These are phyloP conservation scores for Drosophila kuntzei DNA, from an alignment of 2,888 invertebrate genomes.

Conservation along the genomic window DNA sequence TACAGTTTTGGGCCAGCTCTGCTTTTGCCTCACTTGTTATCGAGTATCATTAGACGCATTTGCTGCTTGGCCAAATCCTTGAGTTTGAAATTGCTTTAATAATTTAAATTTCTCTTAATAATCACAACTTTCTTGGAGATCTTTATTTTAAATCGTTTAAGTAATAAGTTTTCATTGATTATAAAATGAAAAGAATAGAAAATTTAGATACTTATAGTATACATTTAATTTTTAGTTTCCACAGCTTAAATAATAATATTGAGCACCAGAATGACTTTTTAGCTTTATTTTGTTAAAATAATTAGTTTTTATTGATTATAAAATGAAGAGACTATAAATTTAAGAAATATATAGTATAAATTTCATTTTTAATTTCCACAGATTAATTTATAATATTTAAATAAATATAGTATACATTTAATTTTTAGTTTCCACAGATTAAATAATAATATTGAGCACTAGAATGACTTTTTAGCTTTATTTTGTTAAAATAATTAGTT, in stretches of 20 bases:
- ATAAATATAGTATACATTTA: no score
- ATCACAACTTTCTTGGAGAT: neutral
- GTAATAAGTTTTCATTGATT: neutral
- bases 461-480: no score
- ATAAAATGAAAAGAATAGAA: neutral
- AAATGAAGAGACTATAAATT: neutral
- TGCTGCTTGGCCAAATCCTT: slow-evolving; percentile 12
- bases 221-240: no score
- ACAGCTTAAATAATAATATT: no score
- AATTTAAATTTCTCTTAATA: slow-evolving; percentile 4
- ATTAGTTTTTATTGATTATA: neutral
- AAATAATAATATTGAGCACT: no score
- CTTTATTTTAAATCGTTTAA: neutral
- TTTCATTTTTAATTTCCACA: no score
- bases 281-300: neutral
- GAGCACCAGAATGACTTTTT: no score
- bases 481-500: neutral
- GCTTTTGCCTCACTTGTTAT: slow-evolving; percentile 3
- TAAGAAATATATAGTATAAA: no score
- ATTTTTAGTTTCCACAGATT: no score
- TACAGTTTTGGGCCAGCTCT: neutral
- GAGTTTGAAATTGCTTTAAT: neutral
- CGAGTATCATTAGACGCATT: neutral
- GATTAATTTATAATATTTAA: no score
- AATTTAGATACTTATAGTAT: no score